phyloP scores from a whole-genome alignment of 2,113 vertebrate species.

The Clupea harengus region DNA sequence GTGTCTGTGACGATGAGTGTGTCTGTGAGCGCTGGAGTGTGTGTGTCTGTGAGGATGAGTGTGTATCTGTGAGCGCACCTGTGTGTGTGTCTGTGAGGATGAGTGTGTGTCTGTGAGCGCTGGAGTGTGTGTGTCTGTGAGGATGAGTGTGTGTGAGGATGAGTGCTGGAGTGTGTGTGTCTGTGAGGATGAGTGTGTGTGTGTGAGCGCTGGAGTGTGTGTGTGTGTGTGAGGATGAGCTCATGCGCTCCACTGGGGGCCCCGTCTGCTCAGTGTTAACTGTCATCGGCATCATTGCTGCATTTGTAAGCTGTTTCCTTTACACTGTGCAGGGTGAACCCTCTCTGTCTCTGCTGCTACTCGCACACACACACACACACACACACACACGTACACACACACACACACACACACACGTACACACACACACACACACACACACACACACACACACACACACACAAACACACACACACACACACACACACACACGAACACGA shows the following conservation, averaged over 20 bases:
- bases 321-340: conserved; percentile 32
- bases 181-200: neutral
- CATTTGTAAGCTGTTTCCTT: conserved; percentile 52
- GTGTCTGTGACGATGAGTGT: neutral
- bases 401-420: neutral
- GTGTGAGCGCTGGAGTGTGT: conserved; percentile 29
- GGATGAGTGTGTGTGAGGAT: neutral
- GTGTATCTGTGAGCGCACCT: too few species aligned
- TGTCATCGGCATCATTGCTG: conserved; percentile 56
- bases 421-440: neutral
- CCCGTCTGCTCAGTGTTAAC: conserved; percentile 53
- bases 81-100: neutral
- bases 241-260: conserved; percentile 50
- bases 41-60: neutral
- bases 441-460: conserved; percentile 15
- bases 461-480: conserved; percentile 22
- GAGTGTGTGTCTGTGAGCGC: too few species aligned
- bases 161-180: neutral
- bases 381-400: neutral
- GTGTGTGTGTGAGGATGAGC: conserved; percentile 44
- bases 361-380: neutral
- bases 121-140: neutral
- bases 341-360: neutral
- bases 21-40: neutral
- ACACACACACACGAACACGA: neutral